Percentiles rank a stretch among this genome's conserved stretches.
phyloP scores from a whole-genome alignment of 2,888 invertebrate genomes.

The Machimus rusticus region DNA sequence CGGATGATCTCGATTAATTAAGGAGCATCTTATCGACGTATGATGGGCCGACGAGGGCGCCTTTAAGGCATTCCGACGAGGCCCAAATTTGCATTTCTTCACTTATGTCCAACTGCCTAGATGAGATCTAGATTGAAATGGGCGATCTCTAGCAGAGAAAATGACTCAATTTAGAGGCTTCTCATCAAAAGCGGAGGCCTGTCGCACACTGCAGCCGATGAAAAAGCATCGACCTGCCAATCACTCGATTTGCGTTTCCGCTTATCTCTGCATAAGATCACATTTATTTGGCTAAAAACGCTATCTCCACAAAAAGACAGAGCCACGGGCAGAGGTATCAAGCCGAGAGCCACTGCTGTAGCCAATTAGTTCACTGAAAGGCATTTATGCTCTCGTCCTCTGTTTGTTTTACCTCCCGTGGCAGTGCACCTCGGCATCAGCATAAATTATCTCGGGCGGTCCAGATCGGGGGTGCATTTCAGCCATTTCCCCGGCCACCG shows the following conservation, averaged over 20 bases:
- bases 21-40: neutral
- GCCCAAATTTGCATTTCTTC: conserved; percentile 9
- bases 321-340: conserved; percentile 30
- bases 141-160: neutral
- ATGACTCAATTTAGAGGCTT: conserved; percentile 27
- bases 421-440: conserved; percentile 42
- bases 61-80: neutral
- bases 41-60: neutral
- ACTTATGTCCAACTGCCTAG: neutral
- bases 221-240: conserved; percentile 40
- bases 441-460: conserved; percentile 44
- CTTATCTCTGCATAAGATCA: conserved; percentile 44
- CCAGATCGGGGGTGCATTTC: conserved; percentile 41
- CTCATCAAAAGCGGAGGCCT: neutral
- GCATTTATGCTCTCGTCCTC: neutral
- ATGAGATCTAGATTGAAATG: conserved; percentile 15
- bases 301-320: conserved; percentile 30
- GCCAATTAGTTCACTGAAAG: conserved; percentile 43
- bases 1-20: conserved; percentile 42
- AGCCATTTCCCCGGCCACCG: conserved; percentile 4
- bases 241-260: conserved; percentile 24
- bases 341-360: conserved; percentile 27
- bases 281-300: conserved; percentile 43
- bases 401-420: conserved; percentile 42
- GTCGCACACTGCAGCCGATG: neutral